phyloP scores from a whole-genome alignment of 2,113 vertebrate species.

The Otocyon megalotis region DNA sequence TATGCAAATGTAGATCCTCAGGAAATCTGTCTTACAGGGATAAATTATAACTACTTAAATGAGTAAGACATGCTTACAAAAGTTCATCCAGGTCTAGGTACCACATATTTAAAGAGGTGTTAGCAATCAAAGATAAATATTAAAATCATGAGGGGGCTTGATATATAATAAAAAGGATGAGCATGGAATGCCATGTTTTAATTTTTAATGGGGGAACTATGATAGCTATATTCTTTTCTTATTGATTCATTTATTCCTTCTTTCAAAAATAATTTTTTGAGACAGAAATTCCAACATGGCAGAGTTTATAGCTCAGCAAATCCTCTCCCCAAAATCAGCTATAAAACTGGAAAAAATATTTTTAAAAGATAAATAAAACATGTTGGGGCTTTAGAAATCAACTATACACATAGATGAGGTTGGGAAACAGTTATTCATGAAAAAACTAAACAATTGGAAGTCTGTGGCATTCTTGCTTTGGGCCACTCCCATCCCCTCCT shows the following conservation, averaged over 20 bases:
- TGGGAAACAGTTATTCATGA: neutral
- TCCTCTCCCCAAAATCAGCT: neutral
- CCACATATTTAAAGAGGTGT: neutral
- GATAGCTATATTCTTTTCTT: neutral
- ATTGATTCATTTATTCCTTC: neutral
- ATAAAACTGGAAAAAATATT: neutral
- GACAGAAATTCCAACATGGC: neutral
- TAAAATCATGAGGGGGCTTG: neutral
- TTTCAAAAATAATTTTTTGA: neutral
- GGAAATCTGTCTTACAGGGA: neutral
- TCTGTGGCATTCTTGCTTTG: neutral
- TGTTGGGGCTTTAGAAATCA: neutral
- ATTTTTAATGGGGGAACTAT: neutral
- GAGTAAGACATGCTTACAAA: neutral
- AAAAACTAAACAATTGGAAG: neutral
- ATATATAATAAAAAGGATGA: neutral
- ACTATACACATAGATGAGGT: neutral
- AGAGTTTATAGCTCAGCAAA: neutral
- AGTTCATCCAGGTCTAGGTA: neutral
- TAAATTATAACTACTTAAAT: neutral
- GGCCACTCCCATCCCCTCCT: too few relatives aligned
- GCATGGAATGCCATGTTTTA: neutral
- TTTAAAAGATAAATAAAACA: neutral
- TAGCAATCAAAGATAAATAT: neutral
- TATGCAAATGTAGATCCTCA: neutral